Base-by-base conservation (phyloP, 2,888 invertebrate species). In the Microctonus brassicae region DNA sequence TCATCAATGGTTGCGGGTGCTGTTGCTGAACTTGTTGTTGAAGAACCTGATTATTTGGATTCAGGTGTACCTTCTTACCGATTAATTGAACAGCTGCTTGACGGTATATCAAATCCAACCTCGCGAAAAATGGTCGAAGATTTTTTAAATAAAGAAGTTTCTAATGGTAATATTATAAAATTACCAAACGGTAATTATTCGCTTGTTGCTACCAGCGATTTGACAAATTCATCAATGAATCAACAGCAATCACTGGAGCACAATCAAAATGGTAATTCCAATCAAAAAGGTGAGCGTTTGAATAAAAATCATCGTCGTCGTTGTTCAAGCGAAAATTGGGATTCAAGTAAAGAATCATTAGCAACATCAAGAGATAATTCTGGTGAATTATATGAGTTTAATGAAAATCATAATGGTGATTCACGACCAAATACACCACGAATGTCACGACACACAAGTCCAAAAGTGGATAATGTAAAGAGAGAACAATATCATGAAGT, bases 1-100 rank as follows among this genome's bases (percentile, higher is more conserved):
- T 86, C 83, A 74, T 75, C 78, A 36, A 86, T 93, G 79, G 90
- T 94, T 75, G 91, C 92, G 61, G 91, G 92, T 75, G 93, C 93
- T 24, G 92, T 94, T 75, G 92, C 93, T 65, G 92, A 93, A 81
- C 88, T 94, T 36, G 92, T 94, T 74, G 91, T 92, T 77, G 91
- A 91, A 80, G 93, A 94, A 82, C 93, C 93, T 68, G 93, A 91
- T 85, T 93, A 92, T 80, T 88, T 93, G 71, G 92, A 93, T 84
- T 90, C 91, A 84, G 94, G 94, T 22, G 92, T 94, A 73, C 92
- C 93, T n/a, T 91, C 91, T 73, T 89, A 89, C 69, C 92, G 93
- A 80, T 89, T 94, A 73, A 90, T 93, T 36, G 90, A 90, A 81
- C 92, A 92, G 80, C 90, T 93, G 70, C 76, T 87, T 62, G 85